Percentiles rank a stretch among this genome's conserved stretches.
Conservation (phyloP, 2,888 invertebrate genomes). For the Epirrhoe tristata region DNA sequence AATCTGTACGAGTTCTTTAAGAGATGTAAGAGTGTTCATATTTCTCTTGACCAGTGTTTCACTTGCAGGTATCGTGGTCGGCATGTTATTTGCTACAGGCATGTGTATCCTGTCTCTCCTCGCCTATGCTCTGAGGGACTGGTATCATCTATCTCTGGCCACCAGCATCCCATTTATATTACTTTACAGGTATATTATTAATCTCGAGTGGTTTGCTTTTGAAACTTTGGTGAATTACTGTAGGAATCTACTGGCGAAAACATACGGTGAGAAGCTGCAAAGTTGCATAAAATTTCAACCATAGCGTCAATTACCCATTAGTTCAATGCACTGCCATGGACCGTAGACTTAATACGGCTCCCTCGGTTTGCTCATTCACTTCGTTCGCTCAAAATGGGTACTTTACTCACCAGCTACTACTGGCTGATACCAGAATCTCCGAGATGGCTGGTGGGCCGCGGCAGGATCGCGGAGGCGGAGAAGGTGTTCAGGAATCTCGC, state of each 20-base stretch:
- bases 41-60: background rate
- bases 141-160: conserved; percentile 86
- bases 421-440: conserved; percentile 90
- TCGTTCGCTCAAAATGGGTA: no score
- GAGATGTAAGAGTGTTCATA: no score
- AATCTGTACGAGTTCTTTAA: no score
- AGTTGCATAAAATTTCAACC: no score
- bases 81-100: conserved; percentile 87
- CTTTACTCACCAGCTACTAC: conserved; percentile 77
- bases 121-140: conserved; percentile 86
- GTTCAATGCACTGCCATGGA: no score
- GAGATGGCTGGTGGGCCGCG: conserved; percentile 88
- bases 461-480: conserved; percentile 88
- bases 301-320: no score
- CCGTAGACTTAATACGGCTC: no score
- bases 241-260: no score
- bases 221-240: background rate
- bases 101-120: conserved; percentile 87
- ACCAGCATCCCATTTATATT: conserved; percentile 87
- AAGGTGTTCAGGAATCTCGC: conserved; percentile 87
- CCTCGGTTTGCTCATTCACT: no score
- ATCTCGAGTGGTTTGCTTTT: background rate
- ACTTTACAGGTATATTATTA: conserved; percentile 74
- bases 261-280: no score
- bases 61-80: conserved; percentile 85